Base-by-base conservation (phyloP, 2,888 invertebrate species). In the Drosophila pegasa region DNA sequence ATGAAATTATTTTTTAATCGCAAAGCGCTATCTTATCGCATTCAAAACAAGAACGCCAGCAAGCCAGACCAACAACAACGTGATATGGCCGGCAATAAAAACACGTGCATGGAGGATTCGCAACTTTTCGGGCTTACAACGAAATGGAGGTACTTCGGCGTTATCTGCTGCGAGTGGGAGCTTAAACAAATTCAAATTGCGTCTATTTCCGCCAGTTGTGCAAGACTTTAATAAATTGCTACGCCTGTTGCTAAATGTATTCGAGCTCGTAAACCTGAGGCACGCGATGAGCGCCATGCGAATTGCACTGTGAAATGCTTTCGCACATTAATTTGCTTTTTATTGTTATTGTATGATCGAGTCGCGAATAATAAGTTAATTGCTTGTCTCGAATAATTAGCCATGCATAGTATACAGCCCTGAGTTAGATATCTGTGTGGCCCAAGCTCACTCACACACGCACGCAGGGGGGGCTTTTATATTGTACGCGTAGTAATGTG, bases 371-470 rank as follows among this genome's bases (percentile, higher is more conserved):
- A 87, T 79, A 72, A 86, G 71, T 83, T 78, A 83, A 89, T 80
- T 83, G 86, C 67, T 80, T 77, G 71, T 80, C 79, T 88, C 65
- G 71, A 88, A 75, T 77, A 82, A 86, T 83, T 88, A 71, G 47
- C 47, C 60, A 47, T 63, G 16, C 45, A 25, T 52, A 41, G 58
- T 75, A 38, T 61, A 45, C 27, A 65, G 47, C 78, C 68, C 70
- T 69, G 78, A 74, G 70, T 45, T 62, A 54, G 55, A 55, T 68
- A 80, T 80, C 66, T 75, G 43, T 75, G 75, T 60, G 67, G 65
- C 65, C 57, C 74, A 52, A 48, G 59, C 66, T 41, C 43, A 63
- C 65, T 5, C 63, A 62, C 55, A 63, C 62, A 62, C 14, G 37
- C 27, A 59, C 57, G 43, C 45, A 40, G 40, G 63, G 22, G 41